phyloP scores from a whole-genome alignment of 2,888 invertebrate species.

The Drosophila rubida region DNA sequence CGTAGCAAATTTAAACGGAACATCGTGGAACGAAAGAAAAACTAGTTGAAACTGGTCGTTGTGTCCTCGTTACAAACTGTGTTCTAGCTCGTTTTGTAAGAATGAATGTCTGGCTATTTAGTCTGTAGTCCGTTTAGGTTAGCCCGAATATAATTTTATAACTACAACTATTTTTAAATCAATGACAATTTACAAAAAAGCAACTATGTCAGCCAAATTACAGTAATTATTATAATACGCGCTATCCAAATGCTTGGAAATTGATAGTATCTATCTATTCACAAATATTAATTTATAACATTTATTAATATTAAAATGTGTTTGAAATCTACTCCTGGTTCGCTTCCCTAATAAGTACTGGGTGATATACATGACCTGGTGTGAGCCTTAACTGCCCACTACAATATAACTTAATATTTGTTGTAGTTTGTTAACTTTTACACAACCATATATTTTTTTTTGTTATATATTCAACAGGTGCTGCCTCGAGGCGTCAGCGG shows the following conservation, averaged over 20 bases:
- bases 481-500: slow-evolving; percentile 95
- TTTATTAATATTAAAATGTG: no score
- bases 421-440: no score
- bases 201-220: slow-evolving; percentile 13
- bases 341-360: no score
- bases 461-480: slow-evolving; percentile 85
- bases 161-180: slow-evolving; percentile 1
- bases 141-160: slow-evolving; percentile 25
- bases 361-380: no score
- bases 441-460: no score
- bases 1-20: slow-evolving; percentile 61
- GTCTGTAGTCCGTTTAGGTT: slow-evolving; percentile 20
- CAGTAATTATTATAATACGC: no score
- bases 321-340: no score
- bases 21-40: slow-evolving; percentile 44
- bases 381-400: no score
- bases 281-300: no score
- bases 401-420: no score
- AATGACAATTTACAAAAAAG: slow-evolving; percentile 31
- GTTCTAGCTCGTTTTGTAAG: not conserved
- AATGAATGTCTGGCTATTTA: slow-evolving; percentile 13
- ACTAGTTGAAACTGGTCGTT: slow-evolving; percentile 10
- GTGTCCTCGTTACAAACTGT: not conserved
- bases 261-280: no score
- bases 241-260: no score